Evolutionary conservation across 2,113 vertebrate species (phyloP).

Genomic region (Patagioenas fasciata): DNA sequence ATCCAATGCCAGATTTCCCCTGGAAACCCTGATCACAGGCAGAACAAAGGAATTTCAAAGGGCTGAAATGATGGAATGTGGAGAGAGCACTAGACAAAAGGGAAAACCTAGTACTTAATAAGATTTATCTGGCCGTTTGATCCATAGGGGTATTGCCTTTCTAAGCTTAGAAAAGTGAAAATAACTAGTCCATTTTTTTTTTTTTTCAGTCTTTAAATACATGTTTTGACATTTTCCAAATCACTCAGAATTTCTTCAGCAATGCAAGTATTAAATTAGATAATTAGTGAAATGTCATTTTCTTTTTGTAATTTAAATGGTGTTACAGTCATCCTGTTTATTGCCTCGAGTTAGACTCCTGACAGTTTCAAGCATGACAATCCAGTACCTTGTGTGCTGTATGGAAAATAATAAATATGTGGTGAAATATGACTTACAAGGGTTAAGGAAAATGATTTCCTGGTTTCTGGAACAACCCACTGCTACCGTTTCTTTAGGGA

Average conservation of each 20-base stretch:
- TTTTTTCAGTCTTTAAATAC: not conserved
- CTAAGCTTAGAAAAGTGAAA: slow-evolving; percentile 24
- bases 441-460: slow-evolving; percentile 1
- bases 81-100: slow-evolving; percentile 69
- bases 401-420: not conserved
- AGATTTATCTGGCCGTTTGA: slow-evolving; percentile 72
- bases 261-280: not conserved
- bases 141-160: slow-evolving; percentile 29
- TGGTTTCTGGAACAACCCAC: not conserved
- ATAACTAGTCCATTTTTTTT: not conserved
- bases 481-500: not conserved
- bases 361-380: not conserved
- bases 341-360: not conserved
- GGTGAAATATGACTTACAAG: not conserved
- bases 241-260: not conserved
- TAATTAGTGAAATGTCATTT: not conserved
- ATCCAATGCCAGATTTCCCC: slow-evolving; percentile 73
- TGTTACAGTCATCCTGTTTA: not conserved
- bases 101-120: slow-evolving; percentile 65
- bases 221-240: not conserved
- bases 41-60: slow-evolving; percentile 75
- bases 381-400: not conserved
- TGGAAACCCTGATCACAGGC: slow-evolving; percentile 58
- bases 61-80: slow-evolving; percentile 67
- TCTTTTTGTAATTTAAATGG: not conserved